Evolutionary conservation across 2,113 vertebrate species (phyloP).

Genomic region (Pampusana beccarii): DNA sequence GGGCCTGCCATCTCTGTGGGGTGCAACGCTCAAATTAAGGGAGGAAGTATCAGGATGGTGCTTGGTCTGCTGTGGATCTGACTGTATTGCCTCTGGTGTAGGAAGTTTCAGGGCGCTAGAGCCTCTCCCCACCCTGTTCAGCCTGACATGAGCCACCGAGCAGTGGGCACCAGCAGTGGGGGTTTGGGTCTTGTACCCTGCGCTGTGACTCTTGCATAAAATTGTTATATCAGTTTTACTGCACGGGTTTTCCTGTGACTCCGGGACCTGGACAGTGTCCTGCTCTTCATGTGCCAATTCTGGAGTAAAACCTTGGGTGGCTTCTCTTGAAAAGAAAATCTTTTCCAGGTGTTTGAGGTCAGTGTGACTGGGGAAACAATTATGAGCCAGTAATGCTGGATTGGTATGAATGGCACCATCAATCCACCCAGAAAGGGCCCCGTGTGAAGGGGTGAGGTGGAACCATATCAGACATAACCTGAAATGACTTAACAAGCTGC

Average conservation of each 20-base stretch:
- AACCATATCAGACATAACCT: conserved; percentile 43
- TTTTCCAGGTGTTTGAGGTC: conserved; percentile 10
- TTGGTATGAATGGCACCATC: neutral
- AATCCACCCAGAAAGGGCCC: neutral
- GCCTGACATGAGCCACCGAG: neutral
- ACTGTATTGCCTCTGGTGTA: neutral
- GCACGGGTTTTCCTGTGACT: neutral
- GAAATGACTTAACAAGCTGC: conserved; percentile 56
- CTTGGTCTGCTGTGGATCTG: neutral
- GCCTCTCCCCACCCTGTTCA: neutral
- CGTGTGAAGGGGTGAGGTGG: neutral
- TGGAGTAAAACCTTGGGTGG: neutral
- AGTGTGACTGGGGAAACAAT: neutral
- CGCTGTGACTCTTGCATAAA: rapidly evolving
- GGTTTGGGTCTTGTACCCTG: neutral
- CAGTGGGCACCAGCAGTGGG: neutral
- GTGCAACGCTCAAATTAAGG: rapidly evolving
- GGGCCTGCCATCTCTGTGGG: neutral
- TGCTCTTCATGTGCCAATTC: neutral
- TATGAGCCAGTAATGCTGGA: neutral
- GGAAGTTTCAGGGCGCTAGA: neutral
- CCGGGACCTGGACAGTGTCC: neutral
- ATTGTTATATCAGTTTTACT: neutral
- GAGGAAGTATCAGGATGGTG: neutral
- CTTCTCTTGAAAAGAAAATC: neutral